These are phyloP conservation scores for Drosophila ironensis DNA, from an alignment of 1,140 invertebrate species.

Conservation along the genomic window DNA sequence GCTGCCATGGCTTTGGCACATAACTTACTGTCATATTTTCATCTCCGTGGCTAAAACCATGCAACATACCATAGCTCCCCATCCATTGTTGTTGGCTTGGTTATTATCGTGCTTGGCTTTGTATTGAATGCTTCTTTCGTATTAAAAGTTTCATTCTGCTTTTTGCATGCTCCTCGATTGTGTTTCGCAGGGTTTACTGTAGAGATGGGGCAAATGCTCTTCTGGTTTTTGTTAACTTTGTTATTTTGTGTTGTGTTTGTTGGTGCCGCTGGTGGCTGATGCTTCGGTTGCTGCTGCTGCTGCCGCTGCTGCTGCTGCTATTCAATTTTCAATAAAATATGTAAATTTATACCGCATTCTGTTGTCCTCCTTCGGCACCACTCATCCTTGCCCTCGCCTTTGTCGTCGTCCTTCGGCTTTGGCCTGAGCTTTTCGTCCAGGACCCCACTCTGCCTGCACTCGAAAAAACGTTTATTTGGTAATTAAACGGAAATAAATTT, in stretches of 20 bases:
- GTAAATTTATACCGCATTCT: constrained; percentile 77
- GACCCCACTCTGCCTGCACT: constrained; percentile 1
- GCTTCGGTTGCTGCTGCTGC: constrained; percentile 17
- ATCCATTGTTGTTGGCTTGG: constrained; percentile 46
- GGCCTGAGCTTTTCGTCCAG: constrained; percentile 15
- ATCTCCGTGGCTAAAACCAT: constrained; percentile 24
- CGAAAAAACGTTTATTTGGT: neutral
- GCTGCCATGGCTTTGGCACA: constrained; percentile 55
- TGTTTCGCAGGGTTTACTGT: constrained; percentile 17
- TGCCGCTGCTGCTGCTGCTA: constrained; percentile 46
- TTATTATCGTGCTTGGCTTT: constrained; percentile 66
- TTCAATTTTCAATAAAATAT: constrained; percentile 80
- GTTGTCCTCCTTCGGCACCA: constrained; percentile 40
- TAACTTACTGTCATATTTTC: constrained; percentile 80
- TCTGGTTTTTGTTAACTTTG: constrained; percentile 79
- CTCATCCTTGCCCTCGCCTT: constrained; percentile 14
- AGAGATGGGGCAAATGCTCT: constrained; percentile 14
- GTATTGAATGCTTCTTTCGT: constrained; percentile 72
- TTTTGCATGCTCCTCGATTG: constrained; percentile 32
- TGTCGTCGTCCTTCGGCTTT: constrained; percentile 11
- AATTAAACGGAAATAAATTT: neutral
- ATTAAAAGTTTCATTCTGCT: constrained; percentile 62
- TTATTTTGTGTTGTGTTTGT: constrained; percentile 60
- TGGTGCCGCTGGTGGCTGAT: constrained; percentile 21
- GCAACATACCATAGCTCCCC: neutral